Base-by-base conservation (phyloP, 1,140 invertebrate genomes). In the Pollicipes pollicipes region DNA sequence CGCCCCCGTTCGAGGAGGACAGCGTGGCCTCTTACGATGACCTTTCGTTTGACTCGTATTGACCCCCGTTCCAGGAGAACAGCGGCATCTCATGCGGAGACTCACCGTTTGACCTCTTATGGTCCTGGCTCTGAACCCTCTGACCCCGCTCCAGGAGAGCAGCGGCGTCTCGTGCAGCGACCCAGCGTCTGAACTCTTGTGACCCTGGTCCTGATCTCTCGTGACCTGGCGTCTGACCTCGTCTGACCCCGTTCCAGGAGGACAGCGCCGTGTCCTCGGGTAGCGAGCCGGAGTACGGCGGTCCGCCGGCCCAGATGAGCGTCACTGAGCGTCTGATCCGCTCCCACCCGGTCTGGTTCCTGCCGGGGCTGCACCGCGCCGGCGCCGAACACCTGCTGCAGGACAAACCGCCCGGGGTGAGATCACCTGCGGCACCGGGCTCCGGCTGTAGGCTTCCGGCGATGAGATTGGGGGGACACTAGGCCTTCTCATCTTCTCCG, bases 271-370 rank as follows among this genome's bases (percentile, higher is more conserved):
- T 71, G 6, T 27, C 27, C 13, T 30, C 31, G 13, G 21, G 29
- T 27, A 68, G 35, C 1, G 69, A 69, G 28, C 73, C 74, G 24
- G 37, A 90, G 95, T 76, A 88, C 88, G 26, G 80, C 93, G 69
- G 81, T 93, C 45, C 13, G 8, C 45, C 45, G 45, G 45, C 45
- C 2, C 45, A 58, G 45, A 58, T 58, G 45, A 58, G 45, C 45
- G 45, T 58, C 45, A 21, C 45, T 75, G 93, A 97, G 80, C 83
- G 93, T 66, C 85, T 97, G 70, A 88, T 93, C 74, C 85, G 91
- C 68, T 92, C 90, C 32, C 91, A 95, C 82, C 90, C 93, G 27
- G 91, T 97, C 74, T 97, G 95, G 95, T 96, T 93, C 80, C 83
- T 97, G 45, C 90, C 93, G 0, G 90, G 91, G n/a, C 90, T 96